Evolutionary conservation across 2,797 vertebrate species (phyloP).

Genomic region (Microctenopoma lineatum): DNA sequence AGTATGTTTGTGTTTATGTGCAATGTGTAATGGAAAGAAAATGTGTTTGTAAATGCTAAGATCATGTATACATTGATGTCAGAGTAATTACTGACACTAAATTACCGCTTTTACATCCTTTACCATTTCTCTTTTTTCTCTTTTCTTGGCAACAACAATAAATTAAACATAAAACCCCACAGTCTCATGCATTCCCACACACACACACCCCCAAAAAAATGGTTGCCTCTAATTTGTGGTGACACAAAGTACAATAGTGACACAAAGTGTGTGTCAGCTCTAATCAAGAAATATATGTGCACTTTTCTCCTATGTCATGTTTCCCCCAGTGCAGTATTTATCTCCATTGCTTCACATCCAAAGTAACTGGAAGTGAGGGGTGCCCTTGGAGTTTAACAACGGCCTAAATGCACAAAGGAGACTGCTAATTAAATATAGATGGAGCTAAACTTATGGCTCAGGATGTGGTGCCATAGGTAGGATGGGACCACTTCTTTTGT

Average conservation of each 20-base stretch:
- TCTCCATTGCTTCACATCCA: conserved; percentile 53
- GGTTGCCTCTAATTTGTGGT: conserved; percentile 20
- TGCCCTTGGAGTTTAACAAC: conserved; percentile 41
- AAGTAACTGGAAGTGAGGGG: conserved; percentile 49
- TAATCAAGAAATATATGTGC: conserved; percentile 47
- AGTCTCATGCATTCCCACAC: neutral
- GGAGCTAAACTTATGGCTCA: conserved; percentile 44
- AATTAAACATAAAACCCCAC: conserved; percentile 2
- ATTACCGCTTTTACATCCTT: no score
- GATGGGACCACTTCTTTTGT: conserved; percentile 23
- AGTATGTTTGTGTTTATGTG: conserved; percentile 17
- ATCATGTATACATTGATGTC: conserved; percentile 35
- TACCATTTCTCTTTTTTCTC: conserved; percentile 32
- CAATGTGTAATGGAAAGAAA: neutral
- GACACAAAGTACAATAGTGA: conserved; percentile 45
- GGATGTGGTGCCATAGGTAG: conserved; percentile 43
- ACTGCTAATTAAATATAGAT: conserved; percentile 61
- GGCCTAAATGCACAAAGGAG: conserved; percentile 54
- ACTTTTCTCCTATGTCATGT: conserved; percentile 37
- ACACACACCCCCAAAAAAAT: conserved; percentile 16
- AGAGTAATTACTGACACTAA: conserved; percentile 54
- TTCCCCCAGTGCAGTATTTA: conserved; percentile 41
- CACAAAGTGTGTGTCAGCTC: conserved; percentile 57
- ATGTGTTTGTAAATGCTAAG: conserved; percentile 13
- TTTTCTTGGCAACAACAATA: conserved; percentile 7